Evolutionary conservation across 2,797 vertebrate genomes (phyloP).

Genomic region (Tragopan temminckii): DNA sequence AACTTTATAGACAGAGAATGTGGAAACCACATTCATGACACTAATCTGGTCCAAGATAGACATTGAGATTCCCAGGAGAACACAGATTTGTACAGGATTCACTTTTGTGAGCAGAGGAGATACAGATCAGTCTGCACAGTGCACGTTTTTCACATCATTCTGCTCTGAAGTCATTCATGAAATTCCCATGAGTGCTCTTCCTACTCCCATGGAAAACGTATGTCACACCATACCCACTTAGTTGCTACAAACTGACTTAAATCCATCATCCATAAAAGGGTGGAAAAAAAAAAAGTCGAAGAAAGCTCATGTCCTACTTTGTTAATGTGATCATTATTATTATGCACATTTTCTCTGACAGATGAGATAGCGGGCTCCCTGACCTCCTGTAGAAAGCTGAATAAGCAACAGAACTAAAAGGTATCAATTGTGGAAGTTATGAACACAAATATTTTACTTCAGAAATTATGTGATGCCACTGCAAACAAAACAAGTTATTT

Average conservation of each 20-base stretch:
- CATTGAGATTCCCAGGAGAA: not conserved
- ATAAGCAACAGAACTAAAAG: not conserved
- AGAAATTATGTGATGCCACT: not conserved
- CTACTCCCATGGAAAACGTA: not conserved
- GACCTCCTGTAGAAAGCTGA: not conserved
- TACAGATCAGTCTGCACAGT: not conserved
- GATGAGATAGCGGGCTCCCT: not conserved
- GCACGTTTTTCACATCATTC: not conserved
- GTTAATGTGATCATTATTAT: not conserved
- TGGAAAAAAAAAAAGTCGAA: not conserved
- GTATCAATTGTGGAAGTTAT: not conserved
- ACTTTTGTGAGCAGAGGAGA: not conserved
- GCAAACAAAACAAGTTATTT: not conserved
- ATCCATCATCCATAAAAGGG: not conserved
- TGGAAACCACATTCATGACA: not conserved
- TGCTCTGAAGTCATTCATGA: not conserved
- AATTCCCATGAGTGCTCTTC: rapidly evolving
- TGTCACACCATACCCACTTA: not conserved
- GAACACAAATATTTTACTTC: not conserved
- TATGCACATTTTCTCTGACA: not conserved
- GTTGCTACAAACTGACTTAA: not conserved
- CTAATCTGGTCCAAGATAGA: not conserved
- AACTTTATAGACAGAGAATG: not conserved
- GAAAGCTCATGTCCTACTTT: not conserved
- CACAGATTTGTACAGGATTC: not conserved